Evolutionary conservation across 2,797 vertebrate genomes (phyloP).

Genomic region (Falco cherrug): DNA sequence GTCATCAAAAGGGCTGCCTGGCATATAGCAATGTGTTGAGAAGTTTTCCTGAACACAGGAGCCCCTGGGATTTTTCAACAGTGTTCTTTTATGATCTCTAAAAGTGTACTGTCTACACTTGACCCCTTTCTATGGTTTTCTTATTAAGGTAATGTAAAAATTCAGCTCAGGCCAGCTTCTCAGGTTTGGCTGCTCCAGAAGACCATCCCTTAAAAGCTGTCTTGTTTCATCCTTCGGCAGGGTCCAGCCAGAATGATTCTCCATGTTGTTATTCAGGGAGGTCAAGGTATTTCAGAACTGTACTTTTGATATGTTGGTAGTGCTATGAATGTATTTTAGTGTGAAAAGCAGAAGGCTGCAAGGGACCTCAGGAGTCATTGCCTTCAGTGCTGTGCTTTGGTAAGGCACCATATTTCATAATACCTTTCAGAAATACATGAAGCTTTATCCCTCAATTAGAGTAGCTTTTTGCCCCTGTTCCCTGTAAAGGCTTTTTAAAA

Average conservation of each 20-base stretch:
- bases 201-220: not conserved
- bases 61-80: not conserved
- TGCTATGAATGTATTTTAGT: not conserved
- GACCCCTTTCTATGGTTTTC: not conserved
- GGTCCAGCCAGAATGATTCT: not conserved
- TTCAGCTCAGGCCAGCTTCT: not conserved
- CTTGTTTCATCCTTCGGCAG: not conserved
- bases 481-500: constrained; percentile 40
- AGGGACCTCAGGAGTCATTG: not conserved
- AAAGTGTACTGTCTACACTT: not conserved
- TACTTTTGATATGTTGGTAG: not conserved
- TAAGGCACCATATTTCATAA: not conserved
- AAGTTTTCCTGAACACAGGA: not conserved
- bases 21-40: not conserved
- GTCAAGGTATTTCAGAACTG: not conserved
- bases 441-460: constrained; percentile 38
- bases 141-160: not conserved
- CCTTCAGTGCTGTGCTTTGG: not conserved
- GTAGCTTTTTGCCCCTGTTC: constrained; percentile 30
- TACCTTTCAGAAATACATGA: constrained; percentile 9
- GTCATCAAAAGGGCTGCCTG: not conserved
- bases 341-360: not conserved
- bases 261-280: not conserved
- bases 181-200: not conserved
- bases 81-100: not conserved